Conservation (phyloP, 1,140 invertebrate species). For the Platorchestia sp. region DNA sequence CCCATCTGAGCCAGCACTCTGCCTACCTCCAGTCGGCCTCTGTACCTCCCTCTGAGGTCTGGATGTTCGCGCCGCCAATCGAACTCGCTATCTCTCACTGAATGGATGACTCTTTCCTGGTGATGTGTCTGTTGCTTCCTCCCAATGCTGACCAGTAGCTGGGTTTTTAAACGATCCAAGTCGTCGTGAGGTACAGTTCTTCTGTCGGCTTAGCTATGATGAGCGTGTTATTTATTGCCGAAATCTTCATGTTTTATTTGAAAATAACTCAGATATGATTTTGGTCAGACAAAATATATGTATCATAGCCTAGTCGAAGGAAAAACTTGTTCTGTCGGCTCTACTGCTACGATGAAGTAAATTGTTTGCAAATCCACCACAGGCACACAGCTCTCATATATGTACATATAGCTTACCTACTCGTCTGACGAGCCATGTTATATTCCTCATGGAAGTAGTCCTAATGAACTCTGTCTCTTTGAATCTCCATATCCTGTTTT, state of each 20-base stretch:
- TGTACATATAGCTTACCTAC: too few species aligned
- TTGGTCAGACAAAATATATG: too few species aligned
- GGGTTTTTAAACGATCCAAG: too few species aligned
- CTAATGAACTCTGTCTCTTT: neutral
- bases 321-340: too few species aligned
- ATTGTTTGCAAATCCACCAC: too few species aligned
- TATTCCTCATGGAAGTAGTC: neutral
- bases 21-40: neutral
- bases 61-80: constrained; percentile 36
- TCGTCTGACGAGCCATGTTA: neutral
- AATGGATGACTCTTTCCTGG: neutral
- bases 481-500: neutral
- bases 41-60: constrained; percentile 11
- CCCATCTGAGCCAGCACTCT: neutral
- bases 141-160: neutral
- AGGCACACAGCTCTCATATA: neutral
- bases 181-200: too few species aligned
- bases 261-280: too few species aligned
- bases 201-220: too few species aligned
- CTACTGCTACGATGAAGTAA: too few species aligned
- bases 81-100: constrained; percentile 28
- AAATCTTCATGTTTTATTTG: too few species aligned
- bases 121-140: neutral
- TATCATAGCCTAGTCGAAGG: too few species aligned
- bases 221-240: too few species aligned